A percentile compares a stretch with the other conserved stretches of the same genome.
Evolutionary conservation across 2,113 vertebrate genomes (phyloP).

Genomic region (Ciconia boyciana): DNA sequence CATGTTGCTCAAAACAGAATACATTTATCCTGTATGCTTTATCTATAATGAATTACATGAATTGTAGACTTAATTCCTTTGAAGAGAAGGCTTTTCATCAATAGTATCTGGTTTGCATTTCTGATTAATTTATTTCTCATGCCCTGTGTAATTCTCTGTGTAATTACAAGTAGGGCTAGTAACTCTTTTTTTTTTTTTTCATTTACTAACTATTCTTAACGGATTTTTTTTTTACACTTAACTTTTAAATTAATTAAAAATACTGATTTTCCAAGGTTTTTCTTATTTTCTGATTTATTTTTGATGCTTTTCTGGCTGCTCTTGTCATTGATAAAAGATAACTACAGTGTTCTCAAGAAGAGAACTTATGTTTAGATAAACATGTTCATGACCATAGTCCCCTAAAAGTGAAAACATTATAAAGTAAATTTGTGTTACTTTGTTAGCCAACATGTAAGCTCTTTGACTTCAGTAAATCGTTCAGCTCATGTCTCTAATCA

Average conservation of each 20-base stretch:
- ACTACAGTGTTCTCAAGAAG: not conserved
- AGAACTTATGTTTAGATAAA: not conserved
- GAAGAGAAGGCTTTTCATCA: not conserved
- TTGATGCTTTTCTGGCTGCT: not conserved
- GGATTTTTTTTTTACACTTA: not conserved
- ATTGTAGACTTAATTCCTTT: not conserved
- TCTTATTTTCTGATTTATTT: not conserved
- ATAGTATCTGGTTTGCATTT: not conserved
- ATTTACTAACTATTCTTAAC: not conserved
- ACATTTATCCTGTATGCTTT: not conserved
- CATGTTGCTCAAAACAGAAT: not conserved
- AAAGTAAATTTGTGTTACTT: not conserved
- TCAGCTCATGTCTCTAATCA: not conserved
- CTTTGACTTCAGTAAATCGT: not conserved
- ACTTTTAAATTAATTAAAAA: not conserved
- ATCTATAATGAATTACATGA: not conserved
- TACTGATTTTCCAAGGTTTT: not conserved
- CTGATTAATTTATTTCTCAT: not conserved
- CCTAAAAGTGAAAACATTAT: not conserved
- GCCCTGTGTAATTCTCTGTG: not conserved
- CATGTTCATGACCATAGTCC: not conserved
- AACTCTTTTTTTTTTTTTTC: not conserved
- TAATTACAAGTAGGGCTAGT: not conserved
- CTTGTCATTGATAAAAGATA: not conserved
- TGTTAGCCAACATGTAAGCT: not conserved